Evolutionary conservation across 2,113 vertebrate genomes (phyloP).

Genomic region (Chelonoidis abingdonii): DNA sequence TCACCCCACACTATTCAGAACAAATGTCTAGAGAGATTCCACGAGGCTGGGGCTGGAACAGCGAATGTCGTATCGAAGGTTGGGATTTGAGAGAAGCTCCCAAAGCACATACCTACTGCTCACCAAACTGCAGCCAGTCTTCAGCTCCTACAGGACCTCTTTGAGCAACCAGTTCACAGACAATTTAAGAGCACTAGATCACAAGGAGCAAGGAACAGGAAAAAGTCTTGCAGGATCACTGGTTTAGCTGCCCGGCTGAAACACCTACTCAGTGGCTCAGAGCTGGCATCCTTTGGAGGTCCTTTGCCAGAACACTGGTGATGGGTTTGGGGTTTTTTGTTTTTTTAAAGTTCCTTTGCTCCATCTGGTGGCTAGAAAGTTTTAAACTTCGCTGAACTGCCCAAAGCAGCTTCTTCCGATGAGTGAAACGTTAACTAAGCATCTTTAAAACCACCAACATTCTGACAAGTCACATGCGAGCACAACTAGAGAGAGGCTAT

Average conservation of each 20-base stretch:
- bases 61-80: background rate
- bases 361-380: constrained; percentile 48
- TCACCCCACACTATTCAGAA: background rate
- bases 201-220: background rate
- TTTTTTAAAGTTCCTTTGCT: constrained; percentile 31
- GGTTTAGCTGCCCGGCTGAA: background rate
- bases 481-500: rapidly evolving
- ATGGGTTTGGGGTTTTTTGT: background rate
- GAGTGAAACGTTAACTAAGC: background rate
- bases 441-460: background rate
- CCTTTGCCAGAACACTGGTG: background rate
- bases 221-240: background rate
- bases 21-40: rapidly evolving
- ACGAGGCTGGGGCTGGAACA: background rate
- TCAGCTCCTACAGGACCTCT: background rate
- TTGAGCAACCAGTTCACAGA: background rate
- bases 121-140: background rate
- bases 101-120: rapidly evolving
- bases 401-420: rapidly evolving
- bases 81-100: background rate
- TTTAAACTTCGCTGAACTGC: background rate
- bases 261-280: background rate
- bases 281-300: background rate
- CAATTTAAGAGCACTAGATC: background rate
- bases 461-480: background rate